Conservation (phyloP, 2,797 vertebrate species). For the Chaunax sp. region DNA sequence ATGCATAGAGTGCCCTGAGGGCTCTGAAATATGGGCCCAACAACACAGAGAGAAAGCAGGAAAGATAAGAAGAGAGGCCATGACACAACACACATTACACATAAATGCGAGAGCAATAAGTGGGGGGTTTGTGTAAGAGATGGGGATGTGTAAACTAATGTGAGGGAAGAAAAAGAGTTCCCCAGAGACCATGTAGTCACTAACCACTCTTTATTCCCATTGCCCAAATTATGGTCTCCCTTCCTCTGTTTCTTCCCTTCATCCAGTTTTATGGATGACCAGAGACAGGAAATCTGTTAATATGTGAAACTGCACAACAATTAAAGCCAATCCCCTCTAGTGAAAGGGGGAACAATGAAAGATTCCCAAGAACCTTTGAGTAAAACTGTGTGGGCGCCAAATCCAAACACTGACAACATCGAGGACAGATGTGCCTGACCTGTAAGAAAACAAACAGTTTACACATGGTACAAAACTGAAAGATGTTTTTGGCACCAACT, state of each 20-base stretch:
- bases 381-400: slow-evolving; percentile 59
- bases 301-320: slow-evolving; percentile 55
- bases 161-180: slow-evolving; percentile 13
- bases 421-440: slow-evolving; percentile 47
- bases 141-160: slow-evolving; percentile 21
- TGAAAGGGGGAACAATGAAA: slow-evolving; percentile 24
- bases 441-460: slow-evolving; percentile 23
- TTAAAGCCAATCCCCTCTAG: slow-evolving; percentile 48
- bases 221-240: slow-evolving; percentile 28
- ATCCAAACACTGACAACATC: slow-evolving; percentile 36
- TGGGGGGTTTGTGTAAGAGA: slow-evolving; percentile 25
- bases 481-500: slow-evolving; percentile 15
- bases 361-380: slow-evolving; percentile 26
- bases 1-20: slow-evolving; percentile 40
- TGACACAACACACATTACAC: slow-evolving; percentile 38
- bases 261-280: slow-evolving; percentile 48
- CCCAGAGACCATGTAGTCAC: slow-evolving; percentile 23
- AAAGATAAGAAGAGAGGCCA: slow-evolving; percentile 25
- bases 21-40: slow-evolving; percentile 37
- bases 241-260: slow-evolving; percentile 37
- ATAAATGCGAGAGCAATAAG: slow-evolving; percentile 19
- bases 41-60: slow-evolving; percentile 18
- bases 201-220: slow-evolving; percentile 19
- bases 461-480: not conserved
- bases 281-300: slow-evolving; percentile 64